phyloP scores from a whole-genome alignment of 2,113 vertebrate species.

The Jacana jacana region DNA sequence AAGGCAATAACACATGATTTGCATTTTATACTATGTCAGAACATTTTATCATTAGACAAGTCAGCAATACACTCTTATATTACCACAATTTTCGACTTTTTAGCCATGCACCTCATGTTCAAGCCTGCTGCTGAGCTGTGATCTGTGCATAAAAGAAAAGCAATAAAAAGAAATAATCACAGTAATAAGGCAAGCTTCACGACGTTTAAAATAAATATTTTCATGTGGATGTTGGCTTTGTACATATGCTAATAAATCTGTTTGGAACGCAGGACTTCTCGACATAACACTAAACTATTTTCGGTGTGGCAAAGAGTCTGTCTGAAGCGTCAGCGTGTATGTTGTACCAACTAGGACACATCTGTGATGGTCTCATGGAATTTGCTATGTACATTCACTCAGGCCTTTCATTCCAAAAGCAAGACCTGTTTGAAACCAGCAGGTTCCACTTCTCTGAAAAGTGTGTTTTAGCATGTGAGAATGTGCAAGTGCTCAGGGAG shows the following conservation, averaged over 20 bases:
- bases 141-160: background rate
- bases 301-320: background rate
- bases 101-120: background rate
- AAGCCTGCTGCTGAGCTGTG: background rate
- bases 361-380: background rate
- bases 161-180: background rate
- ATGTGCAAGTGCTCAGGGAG: background rate
- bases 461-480: background rate
- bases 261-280: background rate
- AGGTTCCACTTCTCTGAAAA: background rate
- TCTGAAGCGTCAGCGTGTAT: background rate
- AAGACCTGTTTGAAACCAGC: background rate
- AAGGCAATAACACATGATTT: slow-evolving; percentile 69
- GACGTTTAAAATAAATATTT: slow-evolving; percentile 20
- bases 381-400: background rate
- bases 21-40: slow-evolving; percentile 72
- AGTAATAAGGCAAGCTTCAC: background rate
- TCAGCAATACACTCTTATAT: background rate
- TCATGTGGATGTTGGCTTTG: background rate
- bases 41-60: slow-evolving; percentile 65
- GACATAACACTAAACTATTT: background rate
- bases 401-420: background rate
- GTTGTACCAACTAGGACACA: background rate
- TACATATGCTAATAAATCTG: background rate
- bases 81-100: background rate